Evolutionary conservation across 2,888 invertebrate genomes (phyloP), one percentile per base, ranked within the genome.

Genomic region (Plagiodera versicolora): DNA sequence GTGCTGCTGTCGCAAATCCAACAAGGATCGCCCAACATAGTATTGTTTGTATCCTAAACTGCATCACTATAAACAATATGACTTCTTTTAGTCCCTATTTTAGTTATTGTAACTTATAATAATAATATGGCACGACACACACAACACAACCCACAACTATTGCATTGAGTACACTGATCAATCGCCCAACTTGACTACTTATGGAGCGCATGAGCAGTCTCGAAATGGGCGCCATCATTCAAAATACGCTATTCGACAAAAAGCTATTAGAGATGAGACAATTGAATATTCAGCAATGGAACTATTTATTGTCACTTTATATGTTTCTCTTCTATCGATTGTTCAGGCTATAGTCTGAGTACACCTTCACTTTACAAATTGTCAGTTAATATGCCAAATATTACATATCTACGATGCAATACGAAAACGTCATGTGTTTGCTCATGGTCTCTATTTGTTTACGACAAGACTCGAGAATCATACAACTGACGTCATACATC

Each of bases 1-100:
- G 88, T 83, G 85, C 85, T 82, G 87, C 88, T 83, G 87, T 85
- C 82, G 87, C 87, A 83, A 87, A 88, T 85, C 88, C 88, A 80
- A 86, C 82, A 80, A 89, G 84, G 85, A 87, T 84, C 83, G 88
- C 86, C 85, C 86, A 86, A 83, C 86, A 86, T 84, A 89, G 83
- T 85, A 87, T 83, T 83, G 87, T 83, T 80, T 85, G 86, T 87
- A 89, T 89, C 88, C 89, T 87, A 81, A 87, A 88, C 86, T 89
- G 85, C 89, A 89, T 89, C 85, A 86, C 87, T 77, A 79, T 71
- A 14, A 83, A 84, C 81, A 82, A 72, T 75, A 74, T 74, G 68
- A 72, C 64, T 61, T 61, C 63, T 63, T 67, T 73, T 71, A 74
- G 74, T 75, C 76, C 71, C 74, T 71, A 66, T 72, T 75, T 74